Conservation (phyloP, 2,797 vertebrate species). For the Oreochromis grahami region DNA sequence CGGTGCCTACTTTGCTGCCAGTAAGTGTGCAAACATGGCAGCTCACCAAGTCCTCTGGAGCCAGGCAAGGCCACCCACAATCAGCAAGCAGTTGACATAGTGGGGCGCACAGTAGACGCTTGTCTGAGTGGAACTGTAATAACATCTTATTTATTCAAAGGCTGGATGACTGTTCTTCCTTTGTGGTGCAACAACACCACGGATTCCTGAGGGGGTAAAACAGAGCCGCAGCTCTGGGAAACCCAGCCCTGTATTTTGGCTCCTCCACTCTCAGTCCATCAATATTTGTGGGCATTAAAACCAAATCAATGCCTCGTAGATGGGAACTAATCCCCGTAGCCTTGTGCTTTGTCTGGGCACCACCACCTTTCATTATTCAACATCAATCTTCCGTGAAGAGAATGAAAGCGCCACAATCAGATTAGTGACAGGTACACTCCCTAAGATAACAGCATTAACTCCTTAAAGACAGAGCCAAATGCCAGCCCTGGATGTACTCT, state of each 20-base stretch:
- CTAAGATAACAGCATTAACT: constrained; percentile 57
- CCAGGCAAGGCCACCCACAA: constrained; percentile 40
- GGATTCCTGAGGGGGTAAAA: not conserved
- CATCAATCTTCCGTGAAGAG: constrained; percentile 54
- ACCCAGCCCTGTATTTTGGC: constrained; percentile 10
- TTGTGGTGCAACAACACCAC: not conserved
- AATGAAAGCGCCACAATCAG: constrained; percentile 65
- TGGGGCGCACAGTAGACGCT: not conserved
- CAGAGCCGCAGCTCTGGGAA: not conserved
- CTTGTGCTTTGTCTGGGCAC: constrained; percentile 54
- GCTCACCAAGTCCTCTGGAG: constrained; percentile 23
- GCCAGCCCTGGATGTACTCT: constrained; percentile 18
- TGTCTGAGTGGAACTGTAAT: constrained; percentile 2
- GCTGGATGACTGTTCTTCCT: not conserved
- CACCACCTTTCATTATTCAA: constrained; percentile 65
- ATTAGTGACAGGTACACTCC: constrained; percentile 58
- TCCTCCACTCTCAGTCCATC: constrained; percentile 44
- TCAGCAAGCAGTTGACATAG: constrained; percentile 2
- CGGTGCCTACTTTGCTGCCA: constrained; percentile 33
- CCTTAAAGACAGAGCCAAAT: constrained; percentile 25
- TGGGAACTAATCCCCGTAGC: constrained; percentile 61
- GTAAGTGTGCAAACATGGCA: constrained; percentile 44
- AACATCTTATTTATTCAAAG: not conserved
- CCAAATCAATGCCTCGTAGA: constrained; percentile 66
- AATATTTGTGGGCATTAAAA: constrained; percentile 68